Evolutionary conservation across 2,797 vertebrate species (phyloP), one percentile per base, ranked within the genome.

Genomic region (Alca torda): DNA sequence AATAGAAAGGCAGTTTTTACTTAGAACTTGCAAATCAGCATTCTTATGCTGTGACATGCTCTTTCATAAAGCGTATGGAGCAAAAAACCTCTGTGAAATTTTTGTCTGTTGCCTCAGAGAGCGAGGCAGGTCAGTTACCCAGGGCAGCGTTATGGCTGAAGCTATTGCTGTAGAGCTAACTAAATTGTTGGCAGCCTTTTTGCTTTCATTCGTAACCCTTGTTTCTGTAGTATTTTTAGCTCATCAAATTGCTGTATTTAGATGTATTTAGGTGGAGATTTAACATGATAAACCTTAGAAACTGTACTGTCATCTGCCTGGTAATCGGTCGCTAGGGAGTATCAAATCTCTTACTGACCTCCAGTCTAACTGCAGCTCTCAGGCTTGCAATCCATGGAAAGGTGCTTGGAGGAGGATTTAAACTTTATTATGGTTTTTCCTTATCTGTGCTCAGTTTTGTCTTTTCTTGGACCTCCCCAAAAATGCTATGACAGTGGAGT

Each of bases 171-270:
- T 35, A 72, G 45, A 75, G 19, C 31, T 73, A 53, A 46, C 33
- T 54, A 8, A 81, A 75, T 61, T 79, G 35, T 59, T 93, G 59
- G 20, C 56, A 73, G 51, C 7, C 21, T 59, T 94, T 76, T 87
- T 81, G 43, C 54, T 76, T 95, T 86, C 17, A 43, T 87, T 82
- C 63, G 67, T 51, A 90, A 61, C 19, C 28, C 21, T 75, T 82
- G 18, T 87, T 95, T 82, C 61, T 39, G 13, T 63, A 59, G 46
- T 91, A 87, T 87, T 77, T 84, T 95, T 89, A 73, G 30, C 39
- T 92, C 46, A 87, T 85, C 51, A 80, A 48, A 87, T 87, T 89
- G 76, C 59, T 74, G 9, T 77, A 80, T 92, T 87, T 56, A 92
- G 93, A 80, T 74, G 8, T 77, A 80, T 92, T 87, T 56, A 92